Conservation (phyloP, 1,140 invertebrate genomes). For the Sipha flava region DNA sequence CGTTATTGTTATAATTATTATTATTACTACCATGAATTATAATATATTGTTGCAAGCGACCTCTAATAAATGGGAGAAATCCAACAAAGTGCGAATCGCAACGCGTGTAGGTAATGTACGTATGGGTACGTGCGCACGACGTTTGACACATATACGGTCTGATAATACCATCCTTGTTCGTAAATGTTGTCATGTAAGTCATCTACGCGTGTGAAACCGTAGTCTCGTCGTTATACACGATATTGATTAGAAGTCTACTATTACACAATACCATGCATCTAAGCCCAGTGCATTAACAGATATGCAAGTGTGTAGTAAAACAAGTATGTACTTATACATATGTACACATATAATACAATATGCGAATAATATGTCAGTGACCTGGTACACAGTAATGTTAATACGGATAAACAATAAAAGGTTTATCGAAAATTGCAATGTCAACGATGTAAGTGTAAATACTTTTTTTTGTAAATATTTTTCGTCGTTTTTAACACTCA, state of each 20-base stretch:
- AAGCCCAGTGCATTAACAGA: background rate
- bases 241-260: background rate
- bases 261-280: background rate
- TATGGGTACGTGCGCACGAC: too few relatives aligned
- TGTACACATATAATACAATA: too few relatives aligned
- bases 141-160: background rate
- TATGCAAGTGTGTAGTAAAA: too few relatives aligned
- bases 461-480: too few relatives aligned
- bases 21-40: too few relatives aligned
- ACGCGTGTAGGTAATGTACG: too few relatives aligned
- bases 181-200: background rate
- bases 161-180: background rate
- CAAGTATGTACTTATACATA: too few relatives aligned
- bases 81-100: background rate
- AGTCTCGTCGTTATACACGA: background rate
- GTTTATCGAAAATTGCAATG: background rate
- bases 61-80: background rate
- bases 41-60: background rate
- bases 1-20: too few relatives aligned
- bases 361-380: background rate
- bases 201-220: constrained; percentile 12
- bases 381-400: background rate
- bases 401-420: background rate
- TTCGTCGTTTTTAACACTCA: too few relatives aligned
- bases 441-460: background rate